Percentiles rank a stretch among this genome's conserved stretches.
Evolutionary conservation across 2,888 invertebrate genomes (phyloP).

Genomic region (Rotaria socialis): DNA sequence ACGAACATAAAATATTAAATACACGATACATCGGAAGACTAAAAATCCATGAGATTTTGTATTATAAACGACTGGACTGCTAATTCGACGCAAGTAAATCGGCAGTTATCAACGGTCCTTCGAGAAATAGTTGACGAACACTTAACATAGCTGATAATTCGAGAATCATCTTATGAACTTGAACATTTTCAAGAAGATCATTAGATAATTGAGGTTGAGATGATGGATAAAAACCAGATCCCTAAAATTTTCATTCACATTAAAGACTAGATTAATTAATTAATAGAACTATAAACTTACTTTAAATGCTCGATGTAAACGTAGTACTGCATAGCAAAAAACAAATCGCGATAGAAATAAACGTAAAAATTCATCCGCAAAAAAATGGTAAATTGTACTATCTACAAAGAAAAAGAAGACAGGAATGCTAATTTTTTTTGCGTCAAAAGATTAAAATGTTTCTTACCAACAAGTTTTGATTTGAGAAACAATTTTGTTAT

Average conservation of each 20-base stretch:
- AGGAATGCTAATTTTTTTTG: too few species aligned
- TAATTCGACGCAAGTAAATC: slow-evolving; percentile 10
- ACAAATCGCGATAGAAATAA: slow-evolving; percentile 44
- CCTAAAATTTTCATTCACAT: neutral
- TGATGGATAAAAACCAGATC: slow-evolving; percentile 43
- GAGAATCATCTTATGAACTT: slow-evolving; percentile 42
- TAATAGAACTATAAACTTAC: neutral
- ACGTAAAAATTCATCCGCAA: slow-evolving; percentile 40
- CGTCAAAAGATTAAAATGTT: too few species aligned
- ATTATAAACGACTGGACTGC: slow-evolving; percentile 1
- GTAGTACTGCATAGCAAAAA: slow-evolving; percentile 43
- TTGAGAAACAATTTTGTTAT: slow-evolving; percentile 40
- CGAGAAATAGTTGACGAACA: slow-evolving; percentile 44
- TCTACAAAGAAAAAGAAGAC: slow-evolving; percentile 15
- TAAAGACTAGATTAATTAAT: neutral
- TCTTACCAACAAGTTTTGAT: slow-evolving; percentile 38
- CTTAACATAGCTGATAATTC: slow-evolving; percentile 38
- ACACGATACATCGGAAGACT: neutral
- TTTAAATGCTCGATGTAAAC: slow-evolving; percentile 43
- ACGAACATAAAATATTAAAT: neutral
- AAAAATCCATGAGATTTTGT: neutral
- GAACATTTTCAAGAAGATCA: slow-evolving; percentile 43
- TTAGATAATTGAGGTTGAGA: slow-evolving; percentile 42
- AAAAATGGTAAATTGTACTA: slow-evolving; percentile 41
- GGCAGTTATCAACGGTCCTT: slow-evolving; percentile 1